These are phyloP conservation scores for Andrena fulva DNA, from an alignment of 2,888 invertebrate genomes.

Conservation along the genomic window DNA sequence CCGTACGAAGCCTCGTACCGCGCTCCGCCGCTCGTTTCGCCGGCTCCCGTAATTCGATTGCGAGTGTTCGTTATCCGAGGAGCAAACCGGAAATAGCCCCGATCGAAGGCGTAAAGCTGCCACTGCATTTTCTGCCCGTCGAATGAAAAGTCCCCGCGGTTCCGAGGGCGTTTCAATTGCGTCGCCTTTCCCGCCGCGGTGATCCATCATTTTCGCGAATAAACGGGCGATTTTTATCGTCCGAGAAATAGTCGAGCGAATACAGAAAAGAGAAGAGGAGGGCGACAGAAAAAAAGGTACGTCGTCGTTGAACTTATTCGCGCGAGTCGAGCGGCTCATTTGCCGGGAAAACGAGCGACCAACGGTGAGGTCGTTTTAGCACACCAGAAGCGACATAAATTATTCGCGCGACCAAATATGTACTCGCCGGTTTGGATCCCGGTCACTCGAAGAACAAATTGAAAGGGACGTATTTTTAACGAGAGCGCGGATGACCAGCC, in stretches of 20 bases:
- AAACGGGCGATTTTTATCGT: conserved; percentile 3
- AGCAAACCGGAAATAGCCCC: conserved; percentile 43
- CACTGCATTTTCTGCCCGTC: conserved; percentile 14
- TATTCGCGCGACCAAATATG: neutral
- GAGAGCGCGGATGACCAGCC: neutral
- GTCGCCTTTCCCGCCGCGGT: conserved; percentile 1
- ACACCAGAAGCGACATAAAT: neutral
- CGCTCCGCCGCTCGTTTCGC: conserved; percentile 31
- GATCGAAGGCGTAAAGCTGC: conserved; percentile 43
- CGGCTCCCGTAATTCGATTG: conserved; percentile 45
- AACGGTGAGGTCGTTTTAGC: neutral
- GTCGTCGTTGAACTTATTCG: conserved; percentile 9
- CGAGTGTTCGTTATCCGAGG: conserved; percentile 51
- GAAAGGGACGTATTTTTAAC: neutral
- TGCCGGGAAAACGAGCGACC: neutral
- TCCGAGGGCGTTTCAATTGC: conserved; percentile 24
- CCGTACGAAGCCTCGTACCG: conserved; percentile 18
- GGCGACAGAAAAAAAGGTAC: too few species aligned
- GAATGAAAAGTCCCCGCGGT: conserved; percentile 11
- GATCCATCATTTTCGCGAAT: conserved; percentile 16
- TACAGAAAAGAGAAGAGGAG: neutral
- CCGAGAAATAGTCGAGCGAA: neutral
- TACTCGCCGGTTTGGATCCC: neutral
- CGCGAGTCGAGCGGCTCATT: neutral
- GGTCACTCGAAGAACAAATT: neutral